Percentiles rank a stretch among this genome's conserved stretches.
phyloP scores from a whole-genome alignment of 2,797 vertebrate genomes.

The Diglossa cyanea region DNA sequence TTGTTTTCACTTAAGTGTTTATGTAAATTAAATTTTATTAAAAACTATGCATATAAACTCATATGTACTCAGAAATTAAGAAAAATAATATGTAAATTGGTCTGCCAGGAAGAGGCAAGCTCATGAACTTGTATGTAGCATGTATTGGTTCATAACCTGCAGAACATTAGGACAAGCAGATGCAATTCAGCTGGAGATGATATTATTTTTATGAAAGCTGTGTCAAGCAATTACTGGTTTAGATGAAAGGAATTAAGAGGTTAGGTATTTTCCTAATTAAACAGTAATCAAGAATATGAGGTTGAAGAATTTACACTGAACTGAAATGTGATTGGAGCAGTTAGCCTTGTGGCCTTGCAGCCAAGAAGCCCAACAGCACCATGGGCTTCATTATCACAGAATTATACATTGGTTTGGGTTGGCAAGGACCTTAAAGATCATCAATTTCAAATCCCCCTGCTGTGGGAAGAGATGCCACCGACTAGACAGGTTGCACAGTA shows the following conservation, averaged over 20 bases:
- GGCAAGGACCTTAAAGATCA: not conserved
- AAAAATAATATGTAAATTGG: not conserved
- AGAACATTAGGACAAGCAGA: not conserved
- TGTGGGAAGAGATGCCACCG: not conserved
- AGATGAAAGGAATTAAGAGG: not conserved
- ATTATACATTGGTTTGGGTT: not conserved
- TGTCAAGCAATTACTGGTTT: not conserved
- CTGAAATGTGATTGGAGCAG: not conserved
- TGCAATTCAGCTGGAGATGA: not conserved
- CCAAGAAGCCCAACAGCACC: not conserved
- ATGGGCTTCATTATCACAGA: not conserved
- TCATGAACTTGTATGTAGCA: not conserved
- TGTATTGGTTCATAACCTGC: not conserved
- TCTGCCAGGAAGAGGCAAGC: not conserved
- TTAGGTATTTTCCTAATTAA: not conserved
- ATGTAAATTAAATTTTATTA: not conserved
- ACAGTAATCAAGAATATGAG: not conserved
- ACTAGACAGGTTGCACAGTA: not conserved
- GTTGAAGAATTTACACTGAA: not conserved
- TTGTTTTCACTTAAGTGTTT: not conserved
- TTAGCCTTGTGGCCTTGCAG: not conserved
- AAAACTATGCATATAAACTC: not conserved
- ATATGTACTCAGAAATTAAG: not conserved
- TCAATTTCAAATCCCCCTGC: not conserved
- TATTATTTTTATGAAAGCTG: not conserved